phyloP scores from a whole-genome alignment of 2,888 invertebrate species.

The Tipula confusa region DNA sequence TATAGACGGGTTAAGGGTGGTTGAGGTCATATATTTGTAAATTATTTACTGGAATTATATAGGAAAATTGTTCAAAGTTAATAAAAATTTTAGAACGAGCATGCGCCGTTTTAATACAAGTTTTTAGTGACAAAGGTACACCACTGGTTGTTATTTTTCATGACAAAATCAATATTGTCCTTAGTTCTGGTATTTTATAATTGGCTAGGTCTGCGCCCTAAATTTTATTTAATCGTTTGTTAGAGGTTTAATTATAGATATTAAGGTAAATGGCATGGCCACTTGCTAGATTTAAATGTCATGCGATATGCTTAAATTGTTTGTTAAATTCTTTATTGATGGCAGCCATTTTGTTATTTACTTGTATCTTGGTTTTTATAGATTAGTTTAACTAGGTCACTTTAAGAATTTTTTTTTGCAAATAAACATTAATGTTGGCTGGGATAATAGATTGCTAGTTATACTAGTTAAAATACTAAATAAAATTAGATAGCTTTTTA shows the following conservation, averaged over 20 bases:
- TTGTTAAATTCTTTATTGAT: background rate
- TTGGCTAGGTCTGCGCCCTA: background rate
- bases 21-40: background rate
- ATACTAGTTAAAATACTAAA: too few species aligned
- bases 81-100: background rate
- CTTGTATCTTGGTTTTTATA: too few species aligned
- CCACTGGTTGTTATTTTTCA: background rate
- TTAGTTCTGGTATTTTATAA: background rate
- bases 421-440: too few species aligned
- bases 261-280: too few species aligned
- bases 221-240: too few species aligned
- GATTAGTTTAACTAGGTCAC: too few species aligned
- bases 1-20: background rate
- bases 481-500: too few species aligned
- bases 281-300: too few species aligned
- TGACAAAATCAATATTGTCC: background rate
- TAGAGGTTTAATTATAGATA: too few species aligned
- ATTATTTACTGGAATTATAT: background rate
- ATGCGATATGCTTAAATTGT: background rate
- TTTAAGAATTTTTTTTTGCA: too few species aligned
- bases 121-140: background rate
- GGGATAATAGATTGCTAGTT: too few species aligned
- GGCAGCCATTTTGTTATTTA: too few species aligned
- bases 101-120: background rate
- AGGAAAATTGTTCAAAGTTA: background rate